Base-by-base conservation (phyloP, 2,888 invertebrate genomes). In the Toxonevra muliebris region DNA sequence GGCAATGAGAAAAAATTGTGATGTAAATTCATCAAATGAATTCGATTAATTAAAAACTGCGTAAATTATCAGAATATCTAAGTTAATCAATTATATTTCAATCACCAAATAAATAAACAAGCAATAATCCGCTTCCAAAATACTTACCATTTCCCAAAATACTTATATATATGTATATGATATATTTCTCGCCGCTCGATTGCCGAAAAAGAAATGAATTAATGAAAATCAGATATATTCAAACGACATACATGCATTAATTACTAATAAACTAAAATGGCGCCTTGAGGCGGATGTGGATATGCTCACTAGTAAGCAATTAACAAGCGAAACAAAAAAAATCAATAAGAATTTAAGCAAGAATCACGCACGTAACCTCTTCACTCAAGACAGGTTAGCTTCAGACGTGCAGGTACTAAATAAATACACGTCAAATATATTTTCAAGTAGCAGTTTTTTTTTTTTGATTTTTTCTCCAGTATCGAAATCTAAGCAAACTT, bases 271-370 rank as follows among this genome's bases (percentile, higher is more conserved):
- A 19, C 15, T 12, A n/a, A 15, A 19, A 12, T 19, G 53, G 17
- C 15, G 57, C 57, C 57, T 57, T 57, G 40, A 57, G 57, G 57
- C 57, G 57, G 57, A 57, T 57, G 40, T 57, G 57, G 15, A 17
- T 40, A 30, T 13, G 17, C 13, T 48, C 48, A 57, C 20, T 15
- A n/a, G 17, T 13, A n/a, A 55, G 55, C 55, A 10, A 15, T 55
- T 1, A 20, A 19, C 55, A 55, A 1, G n/a, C 1, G 30, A 55
- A 20, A 19, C 55, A 20, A 55, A 3, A 55, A n/a, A n/a, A n/a
- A n/a, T n/a, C n/a, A n/a, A n/a, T n/a, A n/a, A n/a, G n/a, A n/a
- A n/a, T n/a, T n/a, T n/a, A n/a, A n/a, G n/a, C n/a, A n/a, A n/a
- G n/a, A n/a, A 30, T 30, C 30, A 30, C 30, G 30, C 30, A 7